These are phyloP conservation scores for Elanoides forficatus DNA, from an alignment of 2,113 vertebrate genomes.

Conservation along the genomic window DNA sequence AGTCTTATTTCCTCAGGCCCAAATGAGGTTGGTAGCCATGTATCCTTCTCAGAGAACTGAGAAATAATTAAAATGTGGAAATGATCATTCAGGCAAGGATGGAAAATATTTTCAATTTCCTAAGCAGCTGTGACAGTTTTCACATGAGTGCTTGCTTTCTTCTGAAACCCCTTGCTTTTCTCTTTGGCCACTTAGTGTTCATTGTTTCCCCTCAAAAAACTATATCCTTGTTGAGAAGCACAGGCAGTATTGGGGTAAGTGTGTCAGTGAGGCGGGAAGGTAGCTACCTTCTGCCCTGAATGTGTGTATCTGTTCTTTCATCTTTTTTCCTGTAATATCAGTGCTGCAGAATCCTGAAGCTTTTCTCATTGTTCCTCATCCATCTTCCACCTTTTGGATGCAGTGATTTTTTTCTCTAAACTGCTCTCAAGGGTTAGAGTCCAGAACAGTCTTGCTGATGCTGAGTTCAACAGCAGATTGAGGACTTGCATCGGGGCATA, in stretches of 20 bases:
- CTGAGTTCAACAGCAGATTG: neutral
- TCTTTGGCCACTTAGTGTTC: neutral
- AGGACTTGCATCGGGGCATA: neutral
- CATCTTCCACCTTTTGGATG: neutral
- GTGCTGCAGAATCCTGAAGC: neutral
- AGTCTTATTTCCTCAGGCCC: neutral
- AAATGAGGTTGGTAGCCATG: neutral
- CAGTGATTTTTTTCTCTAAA: neutral
- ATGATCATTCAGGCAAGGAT: neutral
- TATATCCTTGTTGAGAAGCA: neutral
- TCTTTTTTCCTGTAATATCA: neutral
- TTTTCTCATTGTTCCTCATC: neutral
- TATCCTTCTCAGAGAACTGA: neutral
- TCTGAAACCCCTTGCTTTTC: neutral
- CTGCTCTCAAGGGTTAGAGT: neutral
- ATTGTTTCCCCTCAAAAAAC: neutral
- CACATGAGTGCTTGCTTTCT: slow-evolving; percentile 7
- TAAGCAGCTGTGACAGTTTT: neutral
- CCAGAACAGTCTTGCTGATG: neutral
- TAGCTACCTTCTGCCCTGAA: neutral
- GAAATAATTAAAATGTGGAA: slow-evolving; percentile 42
- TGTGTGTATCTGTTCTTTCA: neutral
- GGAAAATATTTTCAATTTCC: slow-evolving; percentile 40
- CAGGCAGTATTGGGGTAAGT: neutral
- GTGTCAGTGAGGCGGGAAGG: neutral